These are phyloP conservation scores for Hedya salicella DNA, from an alignment of 2,888 invertebrate genomes.

Conservation along the genomic window DNA sequence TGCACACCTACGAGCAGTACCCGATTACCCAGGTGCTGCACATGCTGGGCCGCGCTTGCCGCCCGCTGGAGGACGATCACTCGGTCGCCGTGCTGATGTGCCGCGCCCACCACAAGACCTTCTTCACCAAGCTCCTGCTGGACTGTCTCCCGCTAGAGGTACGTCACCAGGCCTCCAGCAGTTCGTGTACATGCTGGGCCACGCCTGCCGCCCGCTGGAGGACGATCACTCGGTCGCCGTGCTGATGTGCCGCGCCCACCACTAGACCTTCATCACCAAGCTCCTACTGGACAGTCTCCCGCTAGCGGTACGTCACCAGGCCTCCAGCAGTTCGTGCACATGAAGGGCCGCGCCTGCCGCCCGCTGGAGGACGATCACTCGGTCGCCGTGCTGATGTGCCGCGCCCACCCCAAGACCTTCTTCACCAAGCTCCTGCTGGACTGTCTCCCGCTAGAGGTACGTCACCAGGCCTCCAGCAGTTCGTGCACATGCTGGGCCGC, in stretches of 20 bases:
- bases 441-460: conserved; percentile 88
- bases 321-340: not conserved
- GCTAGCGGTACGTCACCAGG: conserved; percentile 79
- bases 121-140: conserved; percentile 98
- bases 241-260: not conserved
- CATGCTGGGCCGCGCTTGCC: conserved; percentile 98
- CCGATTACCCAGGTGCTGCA: conserved; percentile 98
- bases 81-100: conserved; percentile 98
- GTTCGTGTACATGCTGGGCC: not conserved
- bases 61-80: conserved; percentile 96
- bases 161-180: conserved; percentile 43
- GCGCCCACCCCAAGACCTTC: not conserved
- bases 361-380: conserved; percentile 88
- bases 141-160: conserved; percentile 98
- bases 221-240: conserved; percentile 85
- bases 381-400: not conserved
- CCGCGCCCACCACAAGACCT: conserved; percentile 98
- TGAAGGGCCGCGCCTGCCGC: no score
- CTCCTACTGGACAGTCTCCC: not conserved
- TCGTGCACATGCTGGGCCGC: not conserved
- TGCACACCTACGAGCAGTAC: conserved; percentile 97
- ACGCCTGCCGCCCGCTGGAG: conserved; percentile 64
- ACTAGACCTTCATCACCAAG: not conserved
- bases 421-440: not conserved
- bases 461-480: not conserved